Evolutionary conservation across 2,113 vertebrate genomes (phyloP), one percentile per base, ranked within the genome.

Genomic region (Thalassoma bifasciatum): DNA sequence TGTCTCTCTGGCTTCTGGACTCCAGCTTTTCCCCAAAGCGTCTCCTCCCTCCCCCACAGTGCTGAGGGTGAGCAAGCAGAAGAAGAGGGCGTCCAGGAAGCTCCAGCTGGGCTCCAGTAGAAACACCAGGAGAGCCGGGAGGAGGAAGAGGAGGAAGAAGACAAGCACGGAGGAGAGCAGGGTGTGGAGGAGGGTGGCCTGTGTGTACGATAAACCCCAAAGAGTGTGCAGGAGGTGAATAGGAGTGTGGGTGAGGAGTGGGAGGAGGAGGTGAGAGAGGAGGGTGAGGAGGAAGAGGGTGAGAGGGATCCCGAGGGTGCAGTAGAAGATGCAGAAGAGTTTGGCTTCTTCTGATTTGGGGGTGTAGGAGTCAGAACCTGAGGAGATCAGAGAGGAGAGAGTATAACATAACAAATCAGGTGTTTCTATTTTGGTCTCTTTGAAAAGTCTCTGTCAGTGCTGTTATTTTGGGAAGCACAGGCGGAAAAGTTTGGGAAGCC

Each of bases 51-150:
- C 67, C 3, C 95, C 91, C 0, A 95, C 93, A 19, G 95, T 95
- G 87, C 94, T 96, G 66, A 96, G 93, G 0, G 92, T 93, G 38
- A 93, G 66, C 10, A 95, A 95, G 83, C 95, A 96, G 87, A 93
- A 95, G 67, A 95, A 95, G 24, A 95, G 50, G 0, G 95, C 88
- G 17, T 94, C 92, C 76, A 94, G 72, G 81, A 93, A 94, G 86
- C 77, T 93, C 92, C 88, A 84, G 60, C 74, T 23, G 0, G 61
- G 78, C 82, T 92, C 92, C 16, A 92, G 1, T 0, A 53, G 50
- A 64, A 86, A 93, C 71, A 95, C 88, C 54, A 86, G 63, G 51
- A 90, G 56, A 4, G 93, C 92, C 0, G 95, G 95, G 11, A 95
- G 69, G 30, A 94, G 44, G 64, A 95, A 66, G 14, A 95, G 93